Evolutionary conservation across 2,113 vertebrate genomes (phyloP), one percentile per base, ranked within the genome.

Genomic region (Mesocricetus auratus): DNA sequence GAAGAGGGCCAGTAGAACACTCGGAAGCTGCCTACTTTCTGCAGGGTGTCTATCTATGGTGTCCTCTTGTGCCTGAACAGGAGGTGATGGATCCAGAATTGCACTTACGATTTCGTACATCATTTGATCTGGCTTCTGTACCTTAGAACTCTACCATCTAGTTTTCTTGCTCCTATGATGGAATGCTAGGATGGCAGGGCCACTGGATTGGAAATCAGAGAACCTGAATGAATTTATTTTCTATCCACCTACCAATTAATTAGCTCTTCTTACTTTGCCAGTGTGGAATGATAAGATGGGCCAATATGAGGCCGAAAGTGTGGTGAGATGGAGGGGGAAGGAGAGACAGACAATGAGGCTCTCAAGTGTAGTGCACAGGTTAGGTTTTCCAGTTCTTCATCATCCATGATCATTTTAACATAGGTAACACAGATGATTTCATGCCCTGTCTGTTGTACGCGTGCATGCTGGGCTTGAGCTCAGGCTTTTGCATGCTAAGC

Each of bases 11-110:
- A 47, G n/a, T 19, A 53, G 75, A 82, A 92, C 29, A 5, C 58
- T 96, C 33, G 47, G 77, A 97, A 87, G 91, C 78, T 78, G 77
- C 95, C 73, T 36, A 53, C 79, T 96, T 97, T 97, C 87, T 92
- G 0, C 11, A 82, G 93, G 50, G 1, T 69, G 26, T 93, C 26
- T 93, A 21, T 42, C 79, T 36, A 2, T 62, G 64, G 47, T 60
- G 24, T 85, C 86, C 73, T 89, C 11, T 0, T 75, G 71, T 42
- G 39, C 6, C 0, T 50, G 92, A 31, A 78, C 22, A n/a, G 75
- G 22, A n/a, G 71, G 62, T 68, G 96, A 82, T 81, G 16, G 13
- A 0, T 75, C 73, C 13, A 39, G 68, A 75, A 2, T 1, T n/a
- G 0, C 7, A 1, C 95, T 39, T 78, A n/a, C 33, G 83, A 58